Percentiles rank a stretch among this genome's conserved stretches.
These are phyloP conservation scores for Bombus turneri DNA, from an alignment of 1,140 invertebrate genomes.

Conservation along the genomic window DNA sequence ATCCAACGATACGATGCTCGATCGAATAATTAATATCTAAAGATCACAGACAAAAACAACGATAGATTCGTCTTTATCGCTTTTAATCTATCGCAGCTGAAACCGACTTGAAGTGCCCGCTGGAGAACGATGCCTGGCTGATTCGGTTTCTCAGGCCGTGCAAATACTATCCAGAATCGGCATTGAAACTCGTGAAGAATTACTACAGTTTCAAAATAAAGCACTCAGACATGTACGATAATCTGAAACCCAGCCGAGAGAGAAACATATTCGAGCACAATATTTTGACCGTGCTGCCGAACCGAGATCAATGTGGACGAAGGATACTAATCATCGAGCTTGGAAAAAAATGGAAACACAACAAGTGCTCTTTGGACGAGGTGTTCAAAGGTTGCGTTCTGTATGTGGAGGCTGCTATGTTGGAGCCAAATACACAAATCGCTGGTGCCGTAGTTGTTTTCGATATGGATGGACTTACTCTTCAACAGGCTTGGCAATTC, in stretches of 20 bases:
- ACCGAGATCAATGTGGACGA: slow-evolving; percentile 88
- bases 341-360: slow-evolving; percentile 93
- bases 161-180: slow-evolving; percentile 92
- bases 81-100: slow-evolving; percentile 83
- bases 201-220: slow-evolving; percentile 92
- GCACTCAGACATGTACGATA: slow-evolving; percentile 88
- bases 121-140: slow-evolving; percentile 88
- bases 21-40: too few species aligned
- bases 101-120: slow-evolving; percentile 86
- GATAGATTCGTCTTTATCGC: background rate
- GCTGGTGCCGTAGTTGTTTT: slow-evolving; percentile 89
- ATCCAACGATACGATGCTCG: too few species aligned
- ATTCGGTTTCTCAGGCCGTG: slow-evolving; percentile 89
- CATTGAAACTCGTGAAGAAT: slow-evolving; percentile 88
- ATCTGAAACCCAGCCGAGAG: slow-evolving; percentile 87
- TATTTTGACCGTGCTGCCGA: slow-evolving; percentile 89
- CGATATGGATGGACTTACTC: slow-evolving; percentile 91
- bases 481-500: slow-evolving; percentile 92
- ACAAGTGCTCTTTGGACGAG: slow-evolving; percentile 89
- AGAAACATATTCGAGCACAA: slow-evolving; percentile 90
- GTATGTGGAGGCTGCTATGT: slow-evolving; percentile 90
- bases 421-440: slow-evolving; percentile 90
- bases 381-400: slow-evolving; percentile 92
- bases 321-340: slow-evolving; percentile 89
- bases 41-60: too few species aligned